Conservation (phyloP, 2,888 invertebrate species). For the Acanthopleura granulata region DNA sequence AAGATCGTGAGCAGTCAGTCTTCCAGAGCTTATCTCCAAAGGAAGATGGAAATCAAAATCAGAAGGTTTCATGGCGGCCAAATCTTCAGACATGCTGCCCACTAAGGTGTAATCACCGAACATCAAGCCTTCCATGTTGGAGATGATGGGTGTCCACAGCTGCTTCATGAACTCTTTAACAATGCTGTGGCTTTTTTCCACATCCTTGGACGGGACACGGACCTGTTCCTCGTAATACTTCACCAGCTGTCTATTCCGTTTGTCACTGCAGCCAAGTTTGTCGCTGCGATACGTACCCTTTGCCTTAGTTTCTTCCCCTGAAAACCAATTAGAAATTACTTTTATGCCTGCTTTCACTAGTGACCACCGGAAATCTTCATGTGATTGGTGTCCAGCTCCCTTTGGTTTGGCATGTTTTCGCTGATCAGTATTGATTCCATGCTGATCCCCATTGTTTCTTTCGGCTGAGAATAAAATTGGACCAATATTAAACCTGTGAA, state of each 20-base stretch:
- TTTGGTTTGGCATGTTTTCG: no score
- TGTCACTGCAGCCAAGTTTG: neutral
- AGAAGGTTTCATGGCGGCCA: neutral
- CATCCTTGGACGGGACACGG: neutral
- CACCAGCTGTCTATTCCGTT: neutral
- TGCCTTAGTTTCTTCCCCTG: no score
- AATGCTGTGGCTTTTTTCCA: neutral
- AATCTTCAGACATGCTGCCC: slow-evolving; percentile 8
- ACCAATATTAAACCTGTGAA: no score
- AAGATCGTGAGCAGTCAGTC: neutral
- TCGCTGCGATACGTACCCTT: neutral
- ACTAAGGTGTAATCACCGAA: neutral
- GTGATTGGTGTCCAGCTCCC: no score
- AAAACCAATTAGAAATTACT: no score
- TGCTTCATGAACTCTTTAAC: neutral
- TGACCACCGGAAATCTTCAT: no score
- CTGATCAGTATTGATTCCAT: no score
- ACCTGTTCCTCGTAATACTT: neutral
- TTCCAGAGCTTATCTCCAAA: neutral
- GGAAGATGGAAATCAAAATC: slow-evolving; percentile 10
- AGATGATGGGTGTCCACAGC: neutral
- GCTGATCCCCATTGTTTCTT: no score
- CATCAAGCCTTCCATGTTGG: neutral
- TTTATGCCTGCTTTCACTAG: no score
- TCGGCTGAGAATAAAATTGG: no score